A percentile compares a stretch with the other conserved stretches of the same genome.
These are phyloP conservation scores for Papilio protenor DNA, from an alignment of 2,888 invertebrate genomes.

Conservation along the genomic window DNA sequence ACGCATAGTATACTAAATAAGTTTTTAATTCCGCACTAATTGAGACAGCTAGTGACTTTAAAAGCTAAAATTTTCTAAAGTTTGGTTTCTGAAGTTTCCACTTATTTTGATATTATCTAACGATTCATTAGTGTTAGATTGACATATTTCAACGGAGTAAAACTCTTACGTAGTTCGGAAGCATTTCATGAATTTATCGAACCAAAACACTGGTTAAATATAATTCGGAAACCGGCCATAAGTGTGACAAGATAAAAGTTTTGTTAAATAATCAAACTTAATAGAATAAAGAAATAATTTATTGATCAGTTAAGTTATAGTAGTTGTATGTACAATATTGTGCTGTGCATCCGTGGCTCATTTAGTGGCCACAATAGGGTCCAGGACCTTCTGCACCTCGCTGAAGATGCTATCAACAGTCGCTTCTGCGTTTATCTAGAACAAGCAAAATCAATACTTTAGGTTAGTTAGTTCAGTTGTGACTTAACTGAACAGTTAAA, in stretches of 20 bases:
- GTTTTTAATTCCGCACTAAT: not conserved
- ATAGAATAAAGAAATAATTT: slow-evolving; percentile 52
- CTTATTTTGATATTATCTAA: too few relatives aligned
- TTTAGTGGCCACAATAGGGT: slow-evolving; percentile 72
- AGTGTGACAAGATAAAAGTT: not conserved
- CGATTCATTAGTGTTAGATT: too few relatives aligned
- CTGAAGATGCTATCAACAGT: slow-evolving; percentile 90
- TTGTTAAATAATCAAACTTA: slow-evolving; percentile 39
- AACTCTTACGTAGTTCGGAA: too few relatives aligned
- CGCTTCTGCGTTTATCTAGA: slow-evolving; percentile 93
- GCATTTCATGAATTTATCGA: too few relatives aligned
- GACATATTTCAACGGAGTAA: too few relatives aligned
- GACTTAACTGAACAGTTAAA: not conserved
- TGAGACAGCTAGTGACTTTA: not conserved
- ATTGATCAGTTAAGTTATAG: slow-evolving; percentile 47
- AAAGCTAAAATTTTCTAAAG: not conserved
- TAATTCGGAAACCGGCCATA: too few relatives aligned
- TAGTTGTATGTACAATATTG: slow-evolving; percentile 52
- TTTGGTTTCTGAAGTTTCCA: too few relatives aligned
- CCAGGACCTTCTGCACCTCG: slow-evolving; percentile 86
- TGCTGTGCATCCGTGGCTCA: slow-evolving; percentile 41
- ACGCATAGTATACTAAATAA: too few relatives aligned
- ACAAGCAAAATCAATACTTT: slow-evolving; percentile 29
- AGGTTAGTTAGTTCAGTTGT: too few relatives aligned
- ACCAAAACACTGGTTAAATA: too few relatives aligned